Percentiles rank a stretch among this genome's conserved stretches.
Evolutionary conservation across 2,797 vertebrate species (phyloP).

Genomic region (Phrynocephalus vlangalii): DNA sequence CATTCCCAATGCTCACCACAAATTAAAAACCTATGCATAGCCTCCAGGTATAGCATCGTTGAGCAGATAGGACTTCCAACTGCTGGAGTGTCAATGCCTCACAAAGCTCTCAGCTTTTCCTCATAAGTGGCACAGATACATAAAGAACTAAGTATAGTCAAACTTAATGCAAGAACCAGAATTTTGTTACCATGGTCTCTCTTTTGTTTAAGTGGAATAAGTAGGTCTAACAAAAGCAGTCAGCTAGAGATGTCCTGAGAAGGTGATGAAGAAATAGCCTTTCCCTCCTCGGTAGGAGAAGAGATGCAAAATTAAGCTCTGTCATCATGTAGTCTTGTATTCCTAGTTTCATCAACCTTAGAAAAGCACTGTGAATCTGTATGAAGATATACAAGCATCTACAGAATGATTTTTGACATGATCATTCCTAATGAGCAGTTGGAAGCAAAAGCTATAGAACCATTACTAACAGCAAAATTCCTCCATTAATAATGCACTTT

Average conservation of each 20-base stretch:
- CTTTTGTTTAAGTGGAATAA: not conserved
- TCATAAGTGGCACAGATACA: not conserved
- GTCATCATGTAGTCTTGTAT: too few relatives aligned
- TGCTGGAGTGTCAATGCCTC: not conserved
- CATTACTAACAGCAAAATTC: constrained; percentile 32
- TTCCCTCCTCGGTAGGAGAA: not conserved
- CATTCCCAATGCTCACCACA: not conserved
- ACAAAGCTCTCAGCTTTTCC: not conserved
- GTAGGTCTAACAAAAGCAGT: not conserved
- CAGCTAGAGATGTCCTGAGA: not conserved
- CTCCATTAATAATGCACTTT: constrained; percentile 26
- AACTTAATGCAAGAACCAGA: not conserved
- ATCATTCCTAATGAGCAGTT: not conserved
- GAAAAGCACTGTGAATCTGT: not conserved
- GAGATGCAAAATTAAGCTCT: not conserved
- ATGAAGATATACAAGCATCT: not conserved
- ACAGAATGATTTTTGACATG: not conserved
- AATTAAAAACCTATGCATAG: not conserved
- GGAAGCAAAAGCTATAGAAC: constrained; percentile 16
- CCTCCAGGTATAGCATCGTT: not conserved
- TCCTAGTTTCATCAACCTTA: not conserved
- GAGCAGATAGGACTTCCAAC: not conserved
- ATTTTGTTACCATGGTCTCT: not conserved
- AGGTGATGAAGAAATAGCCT: not conserved
- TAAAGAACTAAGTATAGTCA: not conserved